These are phyloP conservation scores for Brienomyrus brachyistius DNA, from an alignment of 2,113 vertebrate genomes.

Conservation along the genomic window DNA sequence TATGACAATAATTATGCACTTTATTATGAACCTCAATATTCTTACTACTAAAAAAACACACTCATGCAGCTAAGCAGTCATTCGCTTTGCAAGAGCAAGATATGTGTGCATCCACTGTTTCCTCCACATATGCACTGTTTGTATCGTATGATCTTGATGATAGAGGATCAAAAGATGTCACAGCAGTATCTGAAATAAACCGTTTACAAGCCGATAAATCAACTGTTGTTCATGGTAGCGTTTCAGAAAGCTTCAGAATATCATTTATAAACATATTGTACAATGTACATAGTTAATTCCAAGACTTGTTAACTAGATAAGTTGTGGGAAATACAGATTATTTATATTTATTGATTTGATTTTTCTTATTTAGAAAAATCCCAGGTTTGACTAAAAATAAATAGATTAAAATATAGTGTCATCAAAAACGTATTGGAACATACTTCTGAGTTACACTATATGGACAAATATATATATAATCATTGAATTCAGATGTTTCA, in stretches of 20 bases:
- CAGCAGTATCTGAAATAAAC: neutral
- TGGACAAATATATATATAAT: neutral
- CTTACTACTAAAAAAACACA: neutral
- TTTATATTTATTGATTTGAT: too few species aligned
- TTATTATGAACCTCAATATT: neutral
- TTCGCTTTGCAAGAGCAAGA: constrained; percentile 14
- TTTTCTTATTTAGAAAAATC: neutral
- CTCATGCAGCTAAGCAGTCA: neutral
- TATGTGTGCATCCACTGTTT: neutral
- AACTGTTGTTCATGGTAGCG: neutral
- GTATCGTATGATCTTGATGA: neutral
- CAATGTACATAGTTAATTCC: neutral
- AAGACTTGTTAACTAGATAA: neutral
- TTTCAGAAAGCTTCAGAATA: neutral
- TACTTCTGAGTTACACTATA: neutral
- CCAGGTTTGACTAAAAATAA: neutral
- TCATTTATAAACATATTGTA: neutral
- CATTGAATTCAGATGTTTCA: neutral
- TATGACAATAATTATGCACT: neutral
- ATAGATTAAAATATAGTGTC: neutral
- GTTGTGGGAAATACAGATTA: neutral
- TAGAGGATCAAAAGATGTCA: neutral
- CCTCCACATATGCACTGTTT: constrained; percentile 2
- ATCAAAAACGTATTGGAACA: neutral
- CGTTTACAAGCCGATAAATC: neutral